These are phyloP conservation scores for Psittacula echo DNA, from an alignment of 2,797 vertebrate genomes.

Conservation along the genomic window DNA sequence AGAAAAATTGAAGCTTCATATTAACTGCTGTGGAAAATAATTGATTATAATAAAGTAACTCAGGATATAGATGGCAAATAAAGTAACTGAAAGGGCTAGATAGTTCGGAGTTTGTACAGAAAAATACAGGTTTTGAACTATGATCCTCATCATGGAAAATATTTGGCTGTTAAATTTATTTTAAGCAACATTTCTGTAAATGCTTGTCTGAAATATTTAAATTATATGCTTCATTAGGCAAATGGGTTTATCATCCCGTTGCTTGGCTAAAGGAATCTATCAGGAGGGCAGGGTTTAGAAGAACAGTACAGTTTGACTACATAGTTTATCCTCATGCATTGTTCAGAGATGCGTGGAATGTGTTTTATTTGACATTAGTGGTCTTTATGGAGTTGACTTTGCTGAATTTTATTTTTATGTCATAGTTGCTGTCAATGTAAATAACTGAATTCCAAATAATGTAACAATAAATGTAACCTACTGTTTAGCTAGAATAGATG, in stretches of 20 bases:
- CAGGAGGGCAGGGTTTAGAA: not conserved
- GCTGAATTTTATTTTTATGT: not conserved
- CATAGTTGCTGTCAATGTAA: not conserved
- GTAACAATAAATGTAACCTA: not conserved
- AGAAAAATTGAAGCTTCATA: not conserved
- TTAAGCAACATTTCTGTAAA: conserved; percentile 13
- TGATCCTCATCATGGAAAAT: not conserved
- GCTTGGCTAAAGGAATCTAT: conserved; percentile 38
- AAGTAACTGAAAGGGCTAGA: not conserved
- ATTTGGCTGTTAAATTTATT: conserved; percentile 8
- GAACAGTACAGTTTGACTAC: conserved; percentile 44
- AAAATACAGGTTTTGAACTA: not conserved
- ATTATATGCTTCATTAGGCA: conserved; percentile 28
- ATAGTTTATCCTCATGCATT: not conserved
- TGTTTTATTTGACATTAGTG: not conserved
- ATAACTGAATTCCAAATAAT: not conserved
- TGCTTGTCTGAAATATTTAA: conserved; percentile 40
- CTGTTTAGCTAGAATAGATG: not conserved
- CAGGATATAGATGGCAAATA: not conserved
- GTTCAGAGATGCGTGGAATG: not conserved
- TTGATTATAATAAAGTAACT: not conserved
- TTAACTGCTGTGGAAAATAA: not conserved
- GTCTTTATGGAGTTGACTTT: not conserved
- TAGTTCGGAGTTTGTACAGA: not conserved
- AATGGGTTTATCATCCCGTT: conserved; percentile 23